Evolutionary conservation across 2,797 vertebrate genomes (phyloP).

Genomic region (Coregonus suidteri): DNA sequence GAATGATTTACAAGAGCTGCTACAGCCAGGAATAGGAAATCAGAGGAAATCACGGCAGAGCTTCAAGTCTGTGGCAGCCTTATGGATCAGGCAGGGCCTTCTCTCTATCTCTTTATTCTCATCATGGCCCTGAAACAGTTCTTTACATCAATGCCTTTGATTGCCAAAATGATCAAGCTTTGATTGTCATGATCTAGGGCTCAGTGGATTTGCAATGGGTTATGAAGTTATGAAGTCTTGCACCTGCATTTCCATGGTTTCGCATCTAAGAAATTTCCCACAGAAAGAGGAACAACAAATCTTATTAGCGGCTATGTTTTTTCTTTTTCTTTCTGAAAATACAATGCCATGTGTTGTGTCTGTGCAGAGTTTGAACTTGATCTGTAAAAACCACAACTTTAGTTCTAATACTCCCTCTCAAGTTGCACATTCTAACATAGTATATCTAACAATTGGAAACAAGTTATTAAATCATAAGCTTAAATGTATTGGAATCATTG

Average conservation of each 20-base stretch:
- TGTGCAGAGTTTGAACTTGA: no score
- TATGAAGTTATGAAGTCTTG: slow-evolving; percentile 39
- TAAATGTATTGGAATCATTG: no score
- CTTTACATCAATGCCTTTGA: slow-evolving; percentile 45
- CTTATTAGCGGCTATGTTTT: background rate
- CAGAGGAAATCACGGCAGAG: slow-evolving; percentile 61
- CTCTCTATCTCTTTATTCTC: slow-evolving; percentile 45
- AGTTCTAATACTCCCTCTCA: no score
- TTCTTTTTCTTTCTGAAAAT: background rate
- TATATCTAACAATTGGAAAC: no score
- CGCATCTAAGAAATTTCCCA: slow-evolving; percentile 28
- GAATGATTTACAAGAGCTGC: slow-evolving; percentile 82
- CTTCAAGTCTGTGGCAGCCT: slow-evolving; percentile 41
- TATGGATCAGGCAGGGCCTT: background rate
- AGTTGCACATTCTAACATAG: no score
- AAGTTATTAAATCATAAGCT: no score
- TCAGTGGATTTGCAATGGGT: slow-evolving; percentile 48
- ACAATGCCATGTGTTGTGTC: no score
- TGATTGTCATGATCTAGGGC: slow-evolving; percentile 30
- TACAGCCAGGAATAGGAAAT: slow-evolving; percentile 70
- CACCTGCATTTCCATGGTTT: slow-evolving; percentile 35
- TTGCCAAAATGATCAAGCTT: slow-evolving; percentile 58
- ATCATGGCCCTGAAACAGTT: slow-evolving; percentile 8
- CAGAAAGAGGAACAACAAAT: slow-evolving; percentile 16
- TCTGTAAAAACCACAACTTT: no score